Evolutionary conservation across 2,888 invertebrate genomes (phyloP), one percentile per base, ranked within the genome.

Genomic region (Sipunculus nudus): DNA sequence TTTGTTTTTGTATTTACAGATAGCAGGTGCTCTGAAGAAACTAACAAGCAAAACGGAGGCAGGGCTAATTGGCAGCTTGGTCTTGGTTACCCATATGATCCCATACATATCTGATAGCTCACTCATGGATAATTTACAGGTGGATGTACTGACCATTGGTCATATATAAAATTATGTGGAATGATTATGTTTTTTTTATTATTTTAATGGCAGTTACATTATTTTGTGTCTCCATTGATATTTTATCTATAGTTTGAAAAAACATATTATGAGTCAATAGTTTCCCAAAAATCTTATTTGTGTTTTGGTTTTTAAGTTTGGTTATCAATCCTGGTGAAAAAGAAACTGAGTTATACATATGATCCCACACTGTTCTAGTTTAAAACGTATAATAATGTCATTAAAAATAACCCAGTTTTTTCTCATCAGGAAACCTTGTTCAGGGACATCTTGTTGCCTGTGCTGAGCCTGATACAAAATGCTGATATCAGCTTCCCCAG

Each of bases 361-460:
- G n/a, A n/a, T n/a, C n/a, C n/a, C n/a, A n/a, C n/a, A n/a, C n/a
- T n/a, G n/a, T n/a, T n/a, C n/a, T n/a, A n/a, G n/a, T n/a, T n/a
- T n/a, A n/a, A n/a, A 10, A 43, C n/a, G 43, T 16, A 43, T n/a
- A 43, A 10, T 21, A n/a, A 8, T 43, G 16, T 19, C 10, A 8
- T 8, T 8, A 43, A n/a, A 43, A 8, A 8, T n/a, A 13, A 10
- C 19, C 16, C 32, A 41, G n/a, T n/a, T n/a, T n/a, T n/a, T n/a
- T n/a, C 3, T 13, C 21, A 47, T 23, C 85, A 96, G 92, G 96
- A 96, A 77, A 90, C 89, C 0, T 89, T 97, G 60, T 87, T 96
- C 23, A 90, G 91, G 75, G 89, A 90, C 25, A 92, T 96, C 47
- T 83, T 98, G 1, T 89, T 92, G 77, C 96, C 96, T 16, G 88